Conservation (phyloP, 2,888 invertebrate species). For the Pristionchus exspectatus region DNA sequence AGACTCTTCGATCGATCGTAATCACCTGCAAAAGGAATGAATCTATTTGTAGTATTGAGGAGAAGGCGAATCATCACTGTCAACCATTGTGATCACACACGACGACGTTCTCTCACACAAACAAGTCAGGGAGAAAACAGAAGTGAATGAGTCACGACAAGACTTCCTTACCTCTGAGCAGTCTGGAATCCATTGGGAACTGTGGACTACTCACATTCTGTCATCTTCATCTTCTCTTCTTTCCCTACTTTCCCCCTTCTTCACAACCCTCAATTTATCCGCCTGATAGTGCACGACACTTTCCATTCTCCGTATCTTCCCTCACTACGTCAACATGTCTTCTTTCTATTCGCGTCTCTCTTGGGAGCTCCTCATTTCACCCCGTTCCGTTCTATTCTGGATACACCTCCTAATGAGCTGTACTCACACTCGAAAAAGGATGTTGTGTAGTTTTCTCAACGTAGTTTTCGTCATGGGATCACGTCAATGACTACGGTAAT, state of each 20-base stretch:
- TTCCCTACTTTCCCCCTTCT: background rate
- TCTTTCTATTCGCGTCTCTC: background rate
- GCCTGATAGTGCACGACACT: background rate
- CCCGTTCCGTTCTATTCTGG: background rate
- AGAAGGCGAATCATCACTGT: background rate
- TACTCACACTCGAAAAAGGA: background rate
- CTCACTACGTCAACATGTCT: constrained; percentile 2
- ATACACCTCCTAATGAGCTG: background rate
- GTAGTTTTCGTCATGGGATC: background rate
- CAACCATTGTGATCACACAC: background rate
- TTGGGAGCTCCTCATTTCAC: background rate
- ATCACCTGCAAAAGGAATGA: background rate
- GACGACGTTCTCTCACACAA: background rate
- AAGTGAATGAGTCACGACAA: background rate
- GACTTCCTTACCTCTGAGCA: background rate
- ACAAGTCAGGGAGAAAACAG: background rate
- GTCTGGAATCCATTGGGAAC: background rate
- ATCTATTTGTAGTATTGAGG: background rate
- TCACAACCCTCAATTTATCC: background rate
- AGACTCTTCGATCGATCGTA: background rate
- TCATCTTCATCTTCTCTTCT: background rate
- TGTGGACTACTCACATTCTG: background rate
- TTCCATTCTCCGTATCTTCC: background rate
- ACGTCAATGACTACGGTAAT: background rate
- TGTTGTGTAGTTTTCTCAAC: background rate